Evolutionary conservation across 30 jellyfish, hydroid and myxozoan genomes (phyloP).

Genomic region (Nemopilema nomurai): DNA sequence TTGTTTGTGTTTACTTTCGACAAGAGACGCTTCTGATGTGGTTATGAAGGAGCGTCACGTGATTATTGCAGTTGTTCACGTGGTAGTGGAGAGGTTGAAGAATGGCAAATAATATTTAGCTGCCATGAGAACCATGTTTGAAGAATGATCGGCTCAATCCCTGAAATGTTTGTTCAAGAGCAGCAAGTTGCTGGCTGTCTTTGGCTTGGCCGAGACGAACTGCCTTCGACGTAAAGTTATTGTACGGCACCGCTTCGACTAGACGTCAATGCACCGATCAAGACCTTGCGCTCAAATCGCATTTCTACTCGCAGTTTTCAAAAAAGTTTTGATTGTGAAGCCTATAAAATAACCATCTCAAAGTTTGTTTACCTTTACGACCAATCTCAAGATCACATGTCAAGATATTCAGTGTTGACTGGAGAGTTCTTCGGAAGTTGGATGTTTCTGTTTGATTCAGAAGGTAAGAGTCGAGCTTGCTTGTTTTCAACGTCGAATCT

Average conservation of each 20-base stretch:
- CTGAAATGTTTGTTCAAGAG: background rate
- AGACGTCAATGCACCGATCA: background rate
- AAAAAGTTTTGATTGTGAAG: background rate
- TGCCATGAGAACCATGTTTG: background rate
- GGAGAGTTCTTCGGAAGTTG: background rate
- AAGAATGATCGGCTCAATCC: background rate
- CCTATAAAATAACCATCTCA: background rate
- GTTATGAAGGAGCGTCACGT: background rate
- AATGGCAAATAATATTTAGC: background rate
- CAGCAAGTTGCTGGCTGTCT: background rate
- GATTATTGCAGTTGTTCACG: background rate
- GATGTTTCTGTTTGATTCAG: background rate
- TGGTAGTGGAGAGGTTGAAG: background rate
- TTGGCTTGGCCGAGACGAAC: background rate
- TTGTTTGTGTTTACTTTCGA: background rate
- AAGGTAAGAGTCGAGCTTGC: background rate
- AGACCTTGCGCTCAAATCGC: background rate
- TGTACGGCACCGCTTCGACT: background rate
- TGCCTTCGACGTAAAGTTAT: background rate
- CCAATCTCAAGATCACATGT: background rate
- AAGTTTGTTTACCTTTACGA: background rate
- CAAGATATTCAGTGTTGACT: background rate
- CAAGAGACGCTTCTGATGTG: background rate
- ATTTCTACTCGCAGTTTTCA: background rate
- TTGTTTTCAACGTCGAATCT: no score